Evolutionary conservation across 2,797 vertebrate species (phyloP).

Genomic region (Sparus aurata): DNA sequence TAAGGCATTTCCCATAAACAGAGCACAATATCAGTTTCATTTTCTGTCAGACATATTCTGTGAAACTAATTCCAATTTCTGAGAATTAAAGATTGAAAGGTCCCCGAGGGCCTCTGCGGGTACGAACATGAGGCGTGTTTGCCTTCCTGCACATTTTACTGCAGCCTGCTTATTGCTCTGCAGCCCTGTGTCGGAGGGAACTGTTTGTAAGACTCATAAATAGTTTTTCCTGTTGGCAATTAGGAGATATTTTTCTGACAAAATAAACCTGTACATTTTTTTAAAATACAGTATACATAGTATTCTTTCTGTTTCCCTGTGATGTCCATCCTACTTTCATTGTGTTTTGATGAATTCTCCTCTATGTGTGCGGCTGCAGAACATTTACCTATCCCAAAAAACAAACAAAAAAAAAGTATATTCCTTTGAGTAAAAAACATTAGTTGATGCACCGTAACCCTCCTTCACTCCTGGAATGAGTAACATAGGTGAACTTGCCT

Average conservation of each 20-base stretch:
- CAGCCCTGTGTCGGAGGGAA: constrained; percentile 2
- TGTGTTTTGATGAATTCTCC: constrained; percentile 7
- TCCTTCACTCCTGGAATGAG: not conserved
- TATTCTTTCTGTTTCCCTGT: not conserved
- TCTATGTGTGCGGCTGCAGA: constrained; percentile 13
- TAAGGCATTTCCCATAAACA: not conserved
- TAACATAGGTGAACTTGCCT: constrained; percentile 22
- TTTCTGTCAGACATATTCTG: not conserved
- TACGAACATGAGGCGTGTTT: constrained; percentile 6
- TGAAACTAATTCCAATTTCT: constrained; percentile 24
- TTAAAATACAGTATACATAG: not conserved
- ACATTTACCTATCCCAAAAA: constrained; percentile 8
- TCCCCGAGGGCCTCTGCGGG: constrained; percentile 3
- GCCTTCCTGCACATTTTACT: constrained; percentile 4
- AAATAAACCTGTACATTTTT: not conserved
- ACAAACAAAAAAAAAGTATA: not conserved
- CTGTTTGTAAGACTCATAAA: not conserved
- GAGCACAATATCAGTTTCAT: not conserved
- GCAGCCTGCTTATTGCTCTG: constrained; percentile 8
- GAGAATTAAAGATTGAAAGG: constrained; percentile 17
- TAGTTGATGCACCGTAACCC: not conserved
- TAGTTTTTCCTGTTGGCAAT: not conserved
- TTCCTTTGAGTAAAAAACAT: not conserved
- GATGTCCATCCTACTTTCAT: not conserved
- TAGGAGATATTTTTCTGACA: not conserved